Percentiles rank a stretch among this genome's conserved stretches.
These are phyloP conservation scores for Alsophila aescularia DNA, from an alignment of 2,888 invertebrate species.

Conservation along the genomic window DNA sequence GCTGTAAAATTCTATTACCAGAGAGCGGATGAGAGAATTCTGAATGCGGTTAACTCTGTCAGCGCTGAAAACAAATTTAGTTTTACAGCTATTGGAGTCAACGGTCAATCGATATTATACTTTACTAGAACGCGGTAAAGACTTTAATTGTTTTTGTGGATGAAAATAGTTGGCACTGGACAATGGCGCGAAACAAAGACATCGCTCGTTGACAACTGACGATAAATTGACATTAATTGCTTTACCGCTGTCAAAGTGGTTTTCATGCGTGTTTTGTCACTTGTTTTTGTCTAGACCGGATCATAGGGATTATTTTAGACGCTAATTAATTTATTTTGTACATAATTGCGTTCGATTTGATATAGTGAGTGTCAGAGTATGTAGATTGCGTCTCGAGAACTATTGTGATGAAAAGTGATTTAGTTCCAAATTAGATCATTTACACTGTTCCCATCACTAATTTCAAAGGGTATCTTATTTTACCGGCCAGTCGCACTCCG, in stretches of 20 bases:
- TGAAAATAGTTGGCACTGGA: slow-evolving; percentile 43
- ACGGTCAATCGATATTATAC: slow-evolving; percentile 44
- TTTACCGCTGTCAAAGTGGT: slow-evolving; percentile 59
- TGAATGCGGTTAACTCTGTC: slow-evolving; percentile 46
- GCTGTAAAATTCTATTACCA: slow-evolving; percentile 78
- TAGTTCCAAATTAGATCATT: slow-evolving; percentile 1
- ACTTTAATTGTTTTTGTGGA: slow-evolving; percentile 41
- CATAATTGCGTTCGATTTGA: slow-evolving; percentile 67
- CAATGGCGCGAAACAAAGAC: slow-evolving; percentile 69
- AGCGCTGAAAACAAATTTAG: slow-evolving; percentile 32
- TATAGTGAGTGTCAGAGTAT: slow-evolving; percentile 41
- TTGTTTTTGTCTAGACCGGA: slow-evolving; percentile 47
- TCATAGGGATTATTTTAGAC: slow-evolving; percentile 55
- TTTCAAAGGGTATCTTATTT: too few relatives aligned
- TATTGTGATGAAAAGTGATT: slow-evolving; percentile 1
- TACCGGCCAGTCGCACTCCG: too few relatives aligned
- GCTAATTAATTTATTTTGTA: slow-evolving; percentile 68
- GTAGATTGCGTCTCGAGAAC: slow-evolving; percentile 16
- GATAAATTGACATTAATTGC: slow-evolving; percentile 81
- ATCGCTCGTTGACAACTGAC: slow-evolving; percentile 69
- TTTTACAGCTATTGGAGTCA: slow-evolving; percentile 31
- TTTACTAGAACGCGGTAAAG: slow-evolving; percentile 41
- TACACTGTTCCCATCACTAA: slow-evolving; percentile 1
- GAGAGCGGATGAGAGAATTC: slow-evolving; percentile 63
- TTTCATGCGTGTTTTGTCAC: slow-evolving; percentile 51